Percentiles rank a stretch among this genome's conserved stretches.
Conservation (phyloP, 2,888 invertebrate genomes). For the Pristionchus fissidentatus region DNA sequence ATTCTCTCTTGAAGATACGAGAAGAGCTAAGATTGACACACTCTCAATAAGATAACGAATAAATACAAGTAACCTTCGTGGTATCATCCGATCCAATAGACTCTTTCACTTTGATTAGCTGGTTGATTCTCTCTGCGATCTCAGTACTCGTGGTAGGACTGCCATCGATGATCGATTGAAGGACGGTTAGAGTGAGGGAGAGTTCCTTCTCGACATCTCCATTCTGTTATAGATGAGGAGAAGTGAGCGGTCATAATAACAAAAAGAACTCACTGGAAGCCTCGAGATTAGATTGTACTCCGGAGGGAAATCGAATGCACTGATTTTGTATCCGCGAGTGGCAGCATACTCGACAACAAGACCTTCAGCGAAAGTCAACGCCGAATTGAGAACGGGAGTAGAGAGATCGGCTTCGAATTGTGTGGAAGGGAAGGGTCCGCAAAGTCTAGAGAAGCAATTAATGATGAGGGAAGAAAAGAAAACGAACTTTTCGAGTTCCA, state of each 20-base stretch:
- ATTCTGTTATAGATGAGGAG: not conserved
- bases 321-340: not conserved
- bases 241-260: not conserved
- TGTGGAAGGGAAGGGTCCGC: not conserved
- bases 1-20: not conserved
- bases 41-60: not conserved
- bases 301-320: not conserved
- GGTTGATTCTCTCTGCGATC: not conserved
- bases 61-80: not conserved
- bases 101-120: not conserved
- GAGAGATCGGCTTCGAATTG: not conserved
- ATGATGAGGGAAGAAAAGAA: not conserved
- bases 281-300: not conserved
- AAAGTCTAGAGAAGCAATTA: not conserved
- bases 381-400: not conserved
- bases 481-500: not conserved
- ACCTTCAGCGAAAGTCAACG: not conserved
- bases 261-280: not conserved
- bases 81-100: not conserved
- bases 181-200: not conserved
- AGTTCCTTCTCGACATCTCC: not conserved
- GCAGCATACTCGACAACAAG: not conserved
- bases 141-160: not conserved
- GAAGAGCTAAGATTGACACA: not conserved
- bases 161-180: conserved; percentile 4